phyloP scores from a whole-genome alignment of 1,140 invertebrate genomes.

The Caenorhabditis inopinata region DNA sequence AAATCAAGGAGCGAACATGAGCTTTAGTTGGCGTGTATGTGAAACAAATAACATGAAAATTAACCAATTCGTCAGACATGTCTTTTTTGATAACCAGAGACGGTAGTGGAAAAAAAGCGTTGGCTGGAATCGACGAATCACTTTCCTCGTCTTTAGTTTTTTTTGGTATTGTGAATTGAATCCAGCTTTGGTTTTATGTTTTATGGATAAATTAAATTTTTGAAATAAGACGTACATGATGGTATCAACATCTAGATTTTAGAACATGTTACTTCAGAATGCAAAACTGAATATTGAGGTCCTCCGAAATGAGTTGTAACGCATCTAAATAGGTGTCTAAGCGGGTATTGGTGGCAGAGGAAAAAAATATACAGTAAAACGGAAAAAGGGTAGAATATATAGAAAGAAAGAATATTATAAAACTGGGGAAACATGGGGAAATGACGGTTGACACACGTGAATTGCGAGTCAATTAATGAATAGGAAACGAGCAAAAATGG shows the following conservation, averaged over 20 bases:
- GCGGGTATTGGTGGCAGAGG: neutral
- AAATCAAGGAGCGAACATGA: constrained; percentile 21
- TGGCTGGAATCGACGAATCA: neutral
- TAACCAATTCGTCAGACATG: neutral
- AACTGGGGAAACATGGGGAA: constrained; percentile 11
- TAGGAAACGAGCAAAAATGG: neutral
- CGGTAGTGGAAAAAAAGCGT: neutral
- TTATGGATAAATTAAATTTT: constrained; percentile 13
- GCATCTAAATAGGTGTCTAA: constrained; percentile 32
- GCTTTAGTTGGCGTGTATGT: neutral
- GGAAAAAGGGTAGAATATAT: neutral
- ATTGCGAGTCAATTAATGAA: neutral
- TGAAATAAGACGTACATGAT: neutral
- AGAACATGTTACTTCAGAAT: constrained; percentile 21
- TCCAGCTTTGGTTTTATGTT: neutral
- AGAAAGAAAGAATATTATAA: neutral
- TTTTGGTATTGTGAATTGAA: too few relatives aligned
- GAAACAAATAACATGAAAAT: neutral
- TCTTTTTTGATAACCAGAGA: constrained; percentile 2
- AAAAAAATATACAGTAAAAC: neutral
- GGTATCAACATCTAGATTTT: constrained; percentile 4
- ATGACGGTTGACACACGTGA: constrained; percentile 27
- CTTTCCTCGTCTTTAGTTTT: too few relatives aligned
- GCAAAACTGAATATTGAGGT: constrained; percentile 23
- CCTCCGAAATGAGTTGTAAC: constrained; percentile 5